Evolutionary conservation across 1,140 invertebrate genomes (phyloP), one percentile per base, ranked within the genome.

Genomic region (Linepithema humile): DNA sequence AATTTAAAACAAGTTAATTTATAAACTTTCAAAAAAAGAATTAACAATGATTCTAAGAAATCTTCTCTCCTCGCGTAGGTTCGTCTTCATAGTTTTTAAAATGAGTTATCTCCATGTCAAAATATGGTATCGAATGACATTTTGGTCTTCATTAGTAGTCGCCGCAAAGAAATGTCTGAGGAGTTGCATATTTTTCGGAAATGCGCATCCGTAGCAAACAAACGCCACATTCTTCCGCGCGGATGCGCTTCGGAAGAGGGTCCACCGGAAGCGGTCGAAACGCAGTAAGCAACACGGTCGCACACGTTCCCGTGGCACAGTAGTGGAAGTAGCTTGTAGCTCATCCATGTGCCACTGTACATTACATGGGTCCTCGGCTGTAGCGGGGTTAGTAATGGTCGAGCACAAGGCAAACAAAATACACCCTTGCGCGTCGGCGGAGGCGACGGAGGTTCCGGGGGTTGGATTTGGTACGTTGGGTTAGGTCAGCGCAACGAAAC

Each of bases 391-490:
- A 88, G 90, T 91, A 90, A 91, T 91, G 88, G 90, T 88, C 75
- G 85, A 88, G 89, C 67, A 87, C 88, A 85, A 83, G 74, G 88
- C 85, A 92, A 92, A 92, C 91, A 91, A 90, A 89, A 86, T 89
- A 82, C 86, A 85, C 78, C 70, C 83, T 84, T 89, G 83, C 84
- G 60, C 73, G 65, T 10, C 15, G 20, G 43, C n/a, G 62, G 62
- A 64, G 62, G 35, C 53, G 38, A 72, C 70, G 84, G 69, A 65
- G 70, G 72, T 82, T 65, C 70, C 62, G 77, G 85, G 85, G 82
- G 72, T 75, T 82, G 86, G 65, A 83, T 59, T 83, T 77, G 84
- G 74, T 88, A 89, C 87, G 87, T 91, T 92, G 90, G 89, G 90
- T 85, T 88, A 87, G 87, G 87, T 89, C 89, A 80, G 85, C 84